These are phyloP conservation scores for Thinocorus orbignyianus DNA, from an alignment of 2,113 vertebrate species.

Conservation along the genomic window DNA sequence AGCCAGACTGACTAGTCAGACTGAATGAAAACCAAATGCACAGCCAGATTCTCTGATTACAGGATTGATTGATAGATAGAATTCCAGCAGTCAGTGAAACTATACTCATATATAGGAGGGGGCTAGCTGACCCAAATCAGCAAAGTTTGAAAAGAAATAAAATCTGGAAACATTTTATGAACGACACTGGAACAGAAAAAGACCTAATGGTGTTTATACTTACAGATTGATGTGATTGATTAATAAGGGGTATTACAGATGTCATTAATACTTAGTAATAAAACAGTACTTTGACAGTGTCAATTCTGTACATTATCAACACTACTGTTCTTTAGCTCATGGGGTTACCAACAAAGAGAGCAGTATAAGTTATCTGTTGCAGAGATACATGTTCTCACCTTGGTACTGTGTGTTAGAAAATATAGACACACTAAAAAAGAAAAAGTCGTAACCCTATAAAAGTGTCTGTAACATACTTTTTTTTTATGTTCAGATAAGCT, in stretches of 20 bases:
- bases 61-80: too few relatives aligned
- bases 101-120: neutral
- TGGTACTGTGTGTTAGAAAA: neutral
- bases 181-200: neutral
- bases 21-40: neutral
- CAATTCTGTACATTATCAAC: neutral
- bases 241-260: neutral
- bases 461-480: neutral
- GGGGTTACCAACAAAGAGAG: neutral
- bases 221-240: neutral
- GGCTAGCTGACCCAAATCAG: neutral
- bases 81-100: neutral
- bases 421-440: neutral
- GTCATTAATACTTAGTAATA: neutral
- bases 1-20: neutral
- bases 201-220: neutral
- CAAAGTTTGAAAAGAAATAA: neutral
- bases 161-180: neutral
- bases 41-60: neutral
- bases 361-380: neutral
- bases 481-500: neutral
- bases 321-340: neutral
- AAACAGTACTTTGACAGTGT: neutral
- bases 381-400: neutral
- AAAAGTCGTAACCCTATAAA: neutral